Evolutionary conservation across 2,888 invertebrate genomes (phyloP).

Genomic region (Strigamia crassipes): DNA sequence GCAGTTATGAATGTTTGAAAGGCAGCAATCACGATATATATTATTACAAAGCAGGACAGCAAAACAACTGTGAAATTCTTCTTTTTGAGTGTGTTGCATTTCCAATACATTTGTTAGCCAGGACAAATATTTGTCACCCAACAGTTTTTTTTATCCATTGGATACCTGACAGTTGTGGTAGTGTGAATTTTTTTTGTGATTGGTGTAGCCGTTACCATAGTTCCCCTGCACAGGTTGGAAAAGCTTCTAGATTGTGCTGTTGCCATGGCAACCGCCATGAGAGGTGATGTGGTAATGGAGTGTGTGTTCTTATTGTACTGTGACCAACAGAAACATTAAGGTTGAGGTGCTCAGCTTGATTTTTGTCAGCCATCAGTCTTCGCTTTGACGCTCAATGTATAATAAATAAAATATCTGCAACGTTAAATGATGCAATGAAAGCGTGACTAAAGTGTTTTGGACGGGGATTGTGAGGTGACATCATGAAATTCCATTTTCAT

Average conservation of each 20-base stretch:
- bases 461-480: not conserved
- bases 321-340: not conserved
- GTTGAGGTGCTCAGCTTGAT: not conserved
- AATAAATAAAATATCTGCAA: not conserved
- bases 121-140: not conserved
- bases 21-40: not conserved
- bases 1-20: not conserved
- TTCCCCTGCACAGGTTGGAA: not conserved
- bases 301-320: conserved; percentile 6
- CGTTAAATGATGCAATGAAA: not conserved
- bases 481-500: conserved; percentile 1
- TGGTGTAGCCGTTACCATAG: not conserved
- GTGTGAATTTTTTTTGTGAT: not conserved
- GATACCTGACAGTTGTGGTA: not conserved
- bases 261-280: not conserved
- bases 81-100: not conserved
- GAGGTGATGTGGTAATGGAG: not conserved
- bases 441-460: too few relatives aligned
- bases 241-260: conserved; percentile 14
- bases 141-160: not conserved
- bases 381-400: too few relatives aligned
- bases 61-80: not conserved
- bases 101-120: not conserved
- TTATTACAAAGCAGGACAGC: not conserved
- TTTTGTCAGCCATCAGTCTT: not conserved